These are phyloP conservation scores for Drosophila mettleri DNA, from an alignment of 2,888 invertebrate genomes.

Conservation along the genomic window DNA sequence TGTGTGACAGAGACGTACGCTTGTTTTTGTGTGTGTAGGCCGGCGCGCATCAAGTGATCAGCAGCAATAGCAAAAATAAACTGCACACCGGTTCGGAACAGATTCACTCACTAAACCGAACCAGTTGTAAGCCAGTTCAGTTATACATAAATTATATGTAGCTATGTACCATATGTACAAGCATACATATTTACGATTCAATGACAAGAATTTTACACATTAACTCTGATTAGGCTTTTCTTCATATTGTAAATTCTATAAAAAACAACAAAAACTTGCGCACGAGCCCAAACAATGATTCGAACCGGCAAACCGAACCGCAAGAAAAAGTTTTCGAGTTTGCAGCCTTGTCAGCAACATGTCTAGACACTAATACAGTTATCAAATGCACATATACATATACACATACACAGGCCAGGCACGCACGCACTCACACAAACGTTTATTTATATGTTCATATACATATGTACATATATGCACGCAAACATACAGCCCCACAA, in stretches of 20 bases:
- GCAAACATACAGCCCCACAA: constrained; percentile 30
- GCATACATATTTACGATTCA: constrained; percentile 7
- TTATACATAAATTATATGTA: neutral
- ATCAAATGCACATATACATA: constrained; percentile 34
- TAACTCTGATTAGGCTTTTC: constrained; percentile 20
- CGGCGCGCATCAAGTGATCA: constrained; percentile 61
- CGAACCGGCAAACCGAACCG: constrained; percentile 54
- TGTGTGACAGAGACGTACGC: neutral
- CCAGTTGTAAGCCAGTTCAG: constrained; percentile 11
- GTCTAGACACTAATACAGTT: constrained; percentile 73
- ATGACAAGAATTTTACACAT: constrained; percentile 5
- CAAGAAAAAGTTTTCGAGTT: constrained; percentile 42
- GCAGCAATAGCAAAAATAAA: constrained; percentile 28
- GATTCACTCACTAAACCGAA: constrained; percentile 26
- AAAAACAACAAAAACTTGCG: constrained; percentile 16
- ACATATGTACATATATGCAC: constrained; percentile 19
- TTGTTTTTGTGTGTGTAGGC: constrained; percentile 23
- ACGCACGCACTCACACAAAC: constrained; percentile 11
- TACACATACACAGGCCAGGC: too few relatives aligned
- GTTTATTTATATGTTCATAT: neutral
- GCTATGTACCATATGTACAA: too few relatives aligned
- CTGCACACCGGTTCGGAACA: constrained; percentile 42
- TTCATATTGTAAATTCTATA: constrained; percentile 14
- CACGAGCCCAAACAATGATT: constrained; percentile 29
- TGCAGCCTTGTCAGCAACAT: constrained; percentile 68